These are phyloP conservation scores for Pterostichus madidus DNA, from an alignment of 2,888 invertebrate species.

Conservation along the genomic window DNA sequence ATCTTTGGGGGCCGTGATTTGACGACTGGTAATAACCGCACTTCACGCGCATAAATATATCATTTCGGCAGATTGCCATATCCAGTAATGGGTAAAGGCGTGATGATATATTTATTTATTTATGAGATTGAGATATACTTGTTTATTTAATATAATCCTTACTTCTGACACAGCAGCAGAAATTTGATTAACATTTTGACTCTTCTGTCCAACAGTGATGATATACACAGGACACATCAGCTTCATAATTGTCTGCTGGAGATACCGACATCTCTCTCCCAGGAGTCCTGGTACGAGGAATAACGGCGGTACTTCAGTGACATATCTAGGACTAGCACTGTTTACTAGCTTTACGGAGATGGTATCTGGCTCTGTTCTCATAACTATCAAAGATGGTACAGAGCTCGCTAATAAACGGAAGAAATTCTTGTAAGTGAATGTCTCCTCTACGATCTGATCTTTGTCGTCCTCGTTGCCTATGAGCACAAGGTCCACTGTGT, in stretches of 20 bases:
- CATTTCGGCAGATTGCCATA: too few relatives aligned
- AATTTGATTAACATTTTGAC: constrained; percentile 12
- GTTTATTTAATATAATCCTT: background rate
- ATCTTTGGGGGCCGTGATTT: too few relatives aligned
- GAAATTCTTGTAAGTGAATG: constrained; percentile 30
- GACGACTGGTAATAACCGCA: too few relatives aligned
- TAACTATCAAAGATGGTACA: background rate
- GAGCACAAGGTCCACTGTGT: constrained; percentile 9
- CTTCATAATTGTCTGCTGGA: background rate
- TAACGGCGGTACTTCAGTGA: constrained; percentile 75
- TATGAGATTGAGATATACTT: too few relatives aligned
- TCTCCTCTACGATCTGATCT: constrained; percentile 13
- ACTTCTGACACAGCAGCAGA: background rate
- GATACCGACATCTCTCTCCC: constrained; percentile 68
- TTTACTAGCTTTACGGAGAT: background rate
- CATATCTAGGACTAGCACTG: constrained; percentile 72
- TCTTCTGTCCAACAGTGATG: background rate
- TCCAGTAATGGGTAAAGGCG: too few relatives aligned
- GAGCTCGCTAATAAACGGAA: constrained; percentile 18
- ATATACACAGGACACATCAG: constrained; percentile 26
- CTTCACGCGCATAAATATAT: too few relatives aligned
- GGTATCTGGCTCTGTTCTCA: constrained; percentile 9
- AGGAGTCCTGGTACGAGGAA: constrained; percentile 76
- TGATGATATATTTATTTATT: too few relatives aligned
- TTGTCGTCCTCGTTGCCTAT: constrained; percentile 3